Evolutionary conservation across 2,888 invertebrate species (phyloP), one percentile per base, ranked within the genome.

Genomic region (Limnephilus auricula): DNA sequence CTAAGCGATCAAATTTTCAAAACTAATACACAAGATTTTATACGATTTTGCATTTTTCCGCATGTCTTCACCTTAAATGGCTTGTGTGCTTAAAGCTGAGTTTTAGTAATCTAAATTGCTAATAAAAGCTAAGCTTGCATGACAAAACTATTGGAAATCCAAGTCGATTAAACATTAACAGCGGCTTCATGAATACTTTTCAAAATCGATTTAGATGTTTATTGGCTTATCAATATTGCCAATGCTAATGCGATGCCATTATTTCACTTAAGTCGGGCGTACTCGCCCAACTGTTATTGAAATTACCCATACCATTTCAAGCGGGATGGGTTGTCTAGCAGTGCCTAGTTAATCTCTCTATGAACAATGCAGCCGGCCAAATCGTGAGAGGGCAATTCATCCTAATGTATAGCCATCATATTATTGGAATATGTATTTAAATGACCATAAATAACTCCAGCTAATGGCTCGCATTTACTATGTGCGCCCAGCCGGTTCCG

Each of bases 311-410:
- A 65, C 85, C 65, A 32, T 84, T 78, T 30, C 45, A 89, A 89
- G 89, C 88, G 91, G 89, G 83, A 34, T 40, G 65, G 30, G 50
- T 79, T 83, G 84, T 89, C 91, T 91, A 88, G 91, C 89, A 89
- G 85, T 83, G 84, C 85, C 91, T 89, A 88, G 91, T 91, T 91
- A 89, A 45, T 79, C 91, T 65, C 30, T 91, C 83, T 79, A 84
- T 30, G 78, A 84, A 84, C 79, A 89, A 78, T 84, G 89, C 91
- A 84, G 40, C 80, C 86, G 31, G 84, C 85, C 34, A 50, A 83
- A 80, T 92, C 92, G 92, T 92, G 92, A 85, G 90, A 79, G 79
- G 84, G 91, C 83, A 92, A 92, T 92, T 92, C 84, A 83, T 90
- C 89, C 79, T 85, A 85, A 89, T 65, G 85, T 90, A 90, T 92